phyloP scores from a whole-genome alignment of 2,797 vertebrate genomes.

The Dromococcyx pavoninus region DNA sequence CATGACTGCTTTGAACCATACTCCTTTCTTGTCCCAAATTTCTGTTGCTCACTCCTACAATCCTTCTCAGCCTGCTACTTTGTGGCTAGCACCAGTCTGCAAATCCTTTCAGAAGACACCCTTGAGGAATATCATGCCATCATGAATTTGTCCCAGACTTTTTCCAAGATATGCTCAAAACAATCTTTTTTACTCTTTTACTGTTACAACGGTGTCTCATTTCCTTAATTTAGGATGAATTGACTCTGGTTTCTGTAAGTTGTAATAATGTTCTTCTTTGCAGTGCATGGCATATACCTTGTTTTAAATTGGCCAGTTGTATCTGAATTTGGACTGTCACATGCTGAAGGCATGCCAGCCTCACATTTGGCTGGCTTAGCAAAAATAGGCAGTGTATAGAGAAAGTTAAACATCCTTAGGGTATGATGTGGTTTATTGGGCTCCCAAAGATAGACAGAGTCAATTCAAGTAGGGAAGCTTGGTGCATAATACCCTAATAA shows the following conservation, averaged over 20 bases:
- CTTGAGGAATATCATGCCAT: conserved; percentile 34
- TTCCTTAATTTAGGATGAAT: conserved; percentile 65
- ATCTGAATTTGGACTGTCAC: conserved; percentile 11
- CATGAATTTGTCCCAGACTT: conserved; percentile 36
- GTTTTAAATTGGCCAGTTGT: conserved; percentile 63
- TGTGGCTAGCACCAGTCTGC: conserved; percentile 20
- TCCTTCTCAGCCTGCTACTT: background rate
- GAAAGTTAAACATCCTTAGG: conserved; percentile 61
- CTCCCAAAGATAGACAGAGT: conserved; percentile 52
- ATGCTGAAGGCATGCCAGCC: conserved; percentile 31
- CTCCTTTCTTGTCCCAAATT: conserved; percentile 33
- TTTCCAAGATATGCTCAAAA: conserved; percentile 26
- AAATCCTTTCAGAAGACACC: conserved; percentile 47
- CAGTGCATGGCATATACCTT: background rate
- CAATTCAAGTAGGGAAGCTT: conserved; percentile 59
- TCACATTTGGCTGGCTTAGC: background rate
- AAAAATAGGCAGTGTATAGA: background rate
- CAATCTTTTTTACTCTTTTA: background rate
- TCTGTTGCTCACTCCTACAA: background rate
- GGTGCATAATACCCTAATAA: conserved; percentile 55
- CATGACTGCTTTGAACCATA: conserved; percentile 43
- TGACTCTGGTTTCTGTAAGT: conserved; percentile 26
- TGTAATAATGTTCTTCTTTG: conserved; percentile 22
- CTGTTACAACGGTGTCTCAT: conserved; percentile 20
- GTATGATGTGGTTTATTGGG: conserved; percentile 35